Base-by-base conservation (phyloP, 53 echinoderm and acorn worm genomes). In the Arbacia lixula region DNA sequence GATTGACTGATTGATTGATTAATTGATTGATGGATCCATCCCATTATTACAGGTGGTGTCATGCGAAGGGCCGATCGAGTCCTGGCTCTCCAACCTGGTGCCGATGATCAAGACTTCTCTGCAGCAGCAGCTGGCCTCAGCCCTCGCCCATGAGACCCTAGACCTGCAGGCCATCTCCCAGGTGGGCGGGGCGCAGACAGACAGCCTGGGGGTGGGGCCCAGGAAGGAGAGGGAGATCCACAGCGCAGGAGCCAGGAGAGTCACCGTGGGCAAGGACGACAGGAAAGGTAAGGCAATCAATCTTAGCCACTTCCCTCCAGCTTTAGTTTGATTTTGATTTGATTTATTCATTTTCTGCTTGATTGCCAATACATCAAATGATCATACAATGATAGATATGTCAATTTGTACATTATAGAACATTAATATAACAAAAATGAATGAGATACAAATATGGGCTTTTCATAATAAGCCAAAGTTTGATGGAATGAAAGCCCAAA, bases 181-280 rank as follows among this genome's bases (percentile, higher is more conserved):
- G 92, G 16, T 68, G 64, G 8, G 86, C 88, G 14, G 87, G 17
- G 31, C 84, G 12, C 68, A 80, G 25, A 53, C 87, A 31, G 88
- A 83, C 52, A 83, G 84, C 17, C 78, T 89, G 9, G 72, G 86
- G 2, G 62, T 55, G 5, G 65, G 65, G 37, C 22, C 28, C 3
- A 71, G 56, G 61, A 66, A 68, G 38, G 90, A 93, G 40, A 87
- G 98, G 57, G 91, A 94, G 52, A 97, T 97, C 5, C 98, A 97
- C 69, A 94, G 94, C 71, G 98, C 98, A 29, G 98, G 98, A 77
- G 98, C 98, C 20, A 84, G 98, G 87, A 85, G 87, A 58, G 90
- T 97, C 17, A 88, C 84, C 6, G 40, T 97, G 0, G 65, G 80
- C 30, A 95, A 89, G 38, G 95, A 93, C 0, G 92, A 97, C 3